A percentile compares a stretch with the other conserved stretches of the same genome.
These are phyloP conservation scores for Madoqua kirkii DNA, from an alignment of 2,113 vertebrate genomes.

Conservation along the genomic window DNA sequence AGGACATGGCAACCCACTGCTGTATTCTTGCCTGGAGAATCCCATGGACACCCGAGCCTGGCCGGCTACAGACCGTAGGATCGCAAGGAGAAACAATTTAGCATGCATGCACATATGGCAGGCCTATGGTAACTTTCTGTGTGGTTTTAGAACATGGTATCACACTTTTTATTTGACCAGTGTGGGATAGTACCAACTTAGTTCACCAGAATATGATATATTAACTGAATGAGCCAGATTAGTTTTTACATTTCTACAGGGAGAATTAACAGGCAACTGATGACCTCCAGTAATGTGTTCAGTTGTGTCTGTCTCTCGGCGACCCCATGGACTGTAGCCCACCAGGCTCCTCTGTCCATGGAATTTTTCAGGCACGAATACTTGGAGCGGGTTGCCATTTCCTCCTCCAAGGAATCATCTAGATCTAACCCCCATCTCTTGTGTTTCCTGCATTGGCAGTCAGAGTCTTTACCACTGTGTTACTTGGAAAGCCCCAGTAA, in stretches of 20 bases:
- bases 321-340: neutral
- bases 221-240: neutral
- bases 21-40: neutral
- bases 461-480: neutral
- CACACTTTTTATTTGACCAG: neutral
- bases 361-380: neutral
- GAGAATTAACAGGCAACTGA: neutral
- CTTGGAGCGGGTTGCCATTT: neutral
- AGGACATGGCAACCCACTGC: neutral
- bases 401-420: neutral
- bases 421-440: neutral
- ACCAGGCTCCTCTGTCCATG: neutral
- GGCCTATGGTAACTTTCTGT: neutral
- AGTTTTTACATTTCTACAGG: neutral
- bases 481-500: neutral
- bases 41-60: neutral
- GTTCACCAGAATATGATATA: neutral
- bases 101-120: neutral
- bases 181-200: neutral
- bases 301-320: neutral
- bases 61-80: rapidly evolving
- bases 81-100: neutral
- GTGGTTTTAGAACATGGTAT: neutral
- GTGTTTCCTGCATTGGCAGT: neutral
- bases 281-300: neutral